phyloP scores from a whole-genome alignment of 2,113 vertebrate species.

The Rhodinocichla rosea region DNA sequence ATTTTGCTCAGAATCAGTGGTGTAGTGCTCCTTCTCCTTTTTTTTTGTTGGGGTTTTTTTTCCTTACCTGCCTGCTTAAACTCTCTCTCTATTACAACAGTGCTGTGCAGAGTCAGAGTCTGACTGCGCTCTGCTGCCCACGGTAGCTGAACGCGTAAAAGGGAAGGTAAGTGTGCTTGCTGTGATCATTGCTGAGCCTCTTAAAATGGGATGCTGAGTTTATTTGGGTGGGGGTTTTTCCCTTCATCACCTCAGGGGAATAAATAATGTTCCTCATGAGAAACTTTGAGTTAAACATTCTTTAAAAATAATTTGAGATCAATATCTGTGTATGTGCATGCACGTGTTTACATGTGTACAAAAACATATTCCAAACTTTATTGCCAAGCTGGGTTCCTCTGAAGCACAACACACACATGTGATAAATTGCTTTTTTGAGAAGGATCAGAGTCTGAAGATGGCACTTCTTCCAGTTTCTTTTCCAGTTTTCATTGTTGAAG shows the following conservation, averaged over 20 bases:
- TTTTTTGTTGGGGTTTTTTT: no score
- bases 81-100: constrained; percentile 4
- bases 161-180: constrained; percentile 38
- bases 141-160: not conserved
- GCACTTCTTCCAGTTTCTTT: not conserved
- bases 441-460: not conserved
- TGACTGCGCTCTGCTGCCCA: not conserved
- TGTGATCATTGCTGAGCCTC: not conserved
- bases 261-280: not conserved
- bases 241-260: not conserved
- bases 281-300: not conserved
- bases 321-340: not conserved
- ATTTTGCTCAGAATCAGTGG: not conserved
- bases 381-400: not conserved
- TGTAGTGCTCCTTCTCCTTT: not conserved
- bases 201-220: not conserved
- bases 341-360: not conserved
- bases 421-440: not conserved
- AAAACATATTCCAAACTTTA: not conserved
- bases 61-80: not conserved
- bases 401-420: not conserved
- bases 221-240: not conserved
- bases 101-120: constrained; percentile 7
- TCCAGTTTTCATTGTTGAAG: not conserved
- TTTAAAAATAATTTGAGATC: not conserved